Evolutionary conservation across 2,888 invertebrate genomes (phyloP).

Genomic region (Branchellion lobata): DNA sequence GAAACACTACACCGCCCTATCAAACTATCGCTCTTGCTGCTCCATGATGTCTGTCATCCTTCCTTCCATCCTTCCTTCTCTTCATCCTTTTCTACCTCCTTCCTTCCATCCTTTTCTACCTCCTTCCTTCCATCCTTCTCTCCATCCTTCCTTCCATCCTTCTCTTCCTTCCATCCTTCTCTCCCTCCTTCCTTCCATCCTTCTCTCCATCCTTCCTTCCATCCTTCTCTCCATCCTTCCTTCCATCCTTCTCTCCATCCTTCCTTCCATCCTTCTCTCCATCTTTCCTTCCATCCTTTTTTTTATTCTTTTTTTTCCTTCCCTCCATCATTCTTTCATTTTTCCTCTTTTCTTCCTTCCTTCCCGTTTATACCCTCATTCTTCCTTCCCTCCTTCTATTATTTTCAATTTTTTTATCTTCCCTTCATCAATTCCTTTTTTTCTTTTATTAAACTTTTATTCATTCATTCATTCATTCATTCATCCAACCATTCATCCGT

Average conservation of each 20-base stretch:
- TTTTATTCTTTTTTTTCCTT: neutral
- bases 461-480: slow-evolving; percentile 6
- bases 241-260: neutral
- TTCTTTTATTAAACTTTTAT: neutral
- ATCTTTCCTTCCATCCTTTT: neutral
- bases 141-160: neutral
- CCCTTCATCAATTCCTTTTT: neutral
- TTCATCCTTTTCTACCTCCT: too few species aligned
- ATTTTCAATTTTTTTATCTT: neutral
- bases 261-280: neutral
- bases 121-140: neutral
- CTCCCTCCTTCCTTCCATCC: neutral
- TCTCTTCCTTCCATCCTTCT: neutral
- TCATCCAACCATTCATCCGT: neutral
- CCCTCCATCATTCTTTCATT: neutral
- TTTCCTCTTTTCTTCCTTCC: neutral
- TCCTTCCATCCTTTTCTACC: neutral
- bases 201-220: neutral
- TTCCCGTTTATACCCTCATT: neutral
- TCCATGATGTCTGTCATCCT: neutral
- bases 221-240: neutral
- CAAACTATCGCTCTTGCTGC: neutral
- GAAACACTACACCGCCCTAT: neutral
- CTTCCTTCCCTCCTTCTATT: too few species aligned
- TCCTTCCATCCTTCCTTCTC: too few species aligned